Conservation (phyloP, 2,888 invertebrate species). For the Cephus pygmeus region DNA sequence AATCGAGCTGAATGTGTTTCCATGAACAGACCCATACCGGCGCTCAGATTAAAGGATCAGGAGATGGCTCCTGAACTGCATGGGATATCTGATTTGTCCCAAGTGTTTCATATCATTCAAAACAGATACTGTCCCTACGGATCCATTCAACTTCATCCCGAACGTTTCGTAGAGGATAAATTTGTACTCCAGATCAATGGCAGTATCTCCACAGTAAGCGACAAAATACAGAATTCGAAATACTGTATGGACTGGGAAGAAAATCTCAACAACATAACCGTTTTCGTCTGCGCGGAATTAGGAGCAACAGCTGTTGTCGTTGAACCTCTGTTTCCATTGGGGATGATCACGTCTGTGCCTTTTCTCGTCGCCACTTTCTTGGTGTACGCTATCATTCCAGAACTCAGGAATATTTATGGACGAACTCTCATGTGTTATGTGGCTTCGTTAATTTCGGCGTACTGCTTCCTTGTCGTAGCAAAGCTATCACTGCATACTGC, state of each 20-base stretch:
- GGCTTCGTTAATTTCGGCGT: slow-evolving; percentile 72
- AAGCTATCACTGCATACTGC: slow-evolving; percentile 50
- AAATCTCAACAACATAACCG: slow-evolving; percentile 31
- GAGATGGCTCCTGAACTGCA: background rate
- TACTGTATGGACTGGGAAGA: slow-evolving; percentile 54
- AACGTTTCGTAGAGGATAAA: slow-evolving; percentile 30
- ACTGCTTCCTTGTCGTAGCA: slow-evolving; percentile 71
- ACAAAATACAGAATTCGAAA: background rate
- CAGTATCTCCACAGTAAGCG: slow-evolving; percentile 3
- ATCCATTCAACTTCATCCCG: slow-evolving; percentile 39
- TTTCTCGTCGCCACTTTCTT: slow-evolving; percentile 79
- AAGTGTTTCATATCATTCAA: slow-evolving; percentile 37
- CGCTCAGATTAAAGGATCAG: background rate
- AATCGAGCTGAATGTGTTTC: background rate
- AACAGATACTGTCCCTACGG: slow-evolving; percentile 34
- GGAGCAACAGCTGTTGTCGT: background rate
- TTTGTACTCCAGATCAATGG: slow-evolving; percentile 49
- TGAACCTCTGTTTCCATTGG: slow-evolving; percentile 54
- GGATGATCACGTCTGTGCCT: slow-evolving; percentile 78
- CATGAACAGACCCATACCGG: background rate
- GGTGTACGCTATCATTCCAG: slow-evolving; percentile 79
- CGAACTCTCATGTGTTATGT: slow-evolving; percentile 82
- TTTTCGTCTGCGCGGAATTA: slow-evolving; percentile 37
- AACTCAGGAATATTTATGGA: slow-evolving; percentile 80
- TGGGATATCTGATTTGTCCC: background rate